A percentile compares a stretch with the other conserved stretches of the same genome.
These are phyloP conservation scores for Procambarus clarkii DNA, from an alignment of 1,140 invertebrate species.

Conservation along the genomic window DNA sequence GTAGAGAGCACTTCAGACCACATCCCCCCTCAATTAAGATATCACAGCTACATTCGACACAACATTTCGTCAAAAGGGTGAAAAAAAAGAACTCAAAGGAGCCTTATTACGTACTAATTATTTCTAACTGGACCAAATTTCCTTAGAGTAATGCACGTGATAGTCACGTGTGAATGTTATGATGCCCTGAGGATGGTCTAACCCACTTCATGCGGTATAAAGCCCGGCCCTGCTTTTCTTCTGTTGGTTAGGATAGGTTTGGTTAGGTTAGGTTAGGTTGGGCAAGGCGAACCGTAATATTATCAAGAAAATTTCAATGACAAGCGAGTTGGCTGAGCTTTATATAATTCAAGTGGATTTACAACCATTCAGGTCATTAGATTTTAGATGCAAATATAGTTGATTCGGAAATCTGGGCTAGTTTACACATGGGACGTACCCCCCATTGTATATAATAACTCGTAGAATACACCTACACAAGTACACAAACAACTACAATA, in stretches of 20 bases:
- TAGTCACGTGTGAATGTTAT: background rate
- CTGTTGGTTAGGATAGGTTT: background rate
- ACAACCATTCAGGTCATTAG: background rate
- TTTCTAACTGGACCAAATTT: background rate
- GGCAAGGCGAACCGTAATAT: too few species aligned
- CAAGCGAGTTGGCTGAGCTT: constrained; percentile 7
- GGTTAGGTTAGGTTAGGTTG: too few species aligned
- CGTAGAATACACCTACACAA: constrained; percentile 53
- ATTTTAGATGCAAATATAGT: background rate
- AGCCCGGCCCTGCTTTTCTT: constrained; percentile 29
- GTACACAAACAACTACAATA: constrained; percentile 64
- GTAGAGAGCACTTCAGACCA: constrained; percentile 3
- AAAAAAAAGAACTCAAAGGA: constrained; percentile 13
- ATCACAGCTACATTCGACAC: constrained; percentile 67
- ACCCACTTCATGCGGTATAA: background rate
- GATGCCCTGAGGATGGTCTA: background rate
- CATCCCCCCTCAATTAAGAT: constrained; percentile 41
- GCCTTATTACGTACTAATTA: background rate
- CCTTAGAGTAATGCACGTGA: background rate
- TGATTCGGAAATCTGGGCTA: constrained; percentile 32
- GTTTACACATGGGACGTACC: constrained; percentile 25
- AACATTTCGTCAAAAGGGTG: constrained; percentile 49
- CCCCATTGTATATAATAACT: constrained; percentile 22
- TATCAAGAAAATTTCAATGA: background rate
- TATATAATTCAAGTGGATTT: constrained; percentile 15